Conservation (phyloP, 2,797 vertebrate genomes). For the Lycodopsis pacificus region DNA sequence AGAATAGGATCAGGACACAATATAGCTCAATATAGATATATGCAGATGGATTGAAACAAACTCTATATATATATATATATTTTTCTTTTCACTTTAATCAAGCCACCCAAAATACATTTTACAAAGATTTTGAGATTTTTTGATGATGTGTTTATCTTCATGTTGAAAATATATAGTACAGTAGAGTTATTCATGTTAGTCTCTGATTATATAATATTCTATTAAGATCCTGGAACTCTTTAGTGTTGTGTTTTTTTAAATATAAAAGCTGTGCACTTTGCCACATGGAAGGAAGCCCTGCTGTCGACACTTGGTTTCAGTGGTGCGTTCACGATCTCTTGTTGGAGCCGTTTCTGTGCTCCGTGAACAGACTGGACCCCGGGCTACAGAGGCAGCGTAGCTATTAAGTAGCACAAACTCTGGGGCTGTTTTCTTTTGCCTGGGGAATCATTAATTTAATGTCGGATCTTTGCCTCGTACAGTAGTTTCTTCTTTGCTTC, state of each 20-base stretch:
- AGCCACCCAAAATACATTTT: too few species aligned
- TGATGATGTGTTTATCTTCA: neutral
- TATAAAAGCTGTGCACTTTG: constrained; percentile 61
- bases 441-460: constrained; percentile 71
- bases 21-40: too few species aligned
- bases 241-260: constrained; percentile 28
- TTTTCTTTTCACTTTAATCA: too few species aligned
- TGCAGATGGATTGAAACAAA: too few species aligned
- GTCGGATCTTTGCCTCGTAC: constrained; percentile 55
- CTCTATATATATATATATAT: too few species aligned
- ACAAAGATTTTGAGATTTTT: neutral
- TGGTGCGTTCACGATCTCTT: constrained; percentile 60
- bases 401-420: constrained; percentile 70
- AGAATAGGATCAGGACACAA: too few species aligned
- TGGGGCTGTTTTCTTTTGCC: constrained; percentile 64
- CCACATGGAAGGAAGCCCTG: constrained; percentile 45
- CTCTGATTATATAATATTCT: constrained; percentile 15
- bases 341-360: constrained; percentile 56
- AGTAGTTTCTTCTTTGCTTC: constrained; percentile 34
- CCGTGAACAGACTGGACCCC: constrained; percentile 42
- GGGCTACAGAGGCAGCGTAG: constrained; percentile 52
- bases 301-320: constrained; percentile 51
- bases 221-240: constrained; percentile 6
- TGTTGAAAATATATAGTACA: neutral
- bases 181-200: neutral